phyloP scores from a whole-genome alignment of 2,888 invertebrate species.

The Acanthosepion esculentum region DNA sequence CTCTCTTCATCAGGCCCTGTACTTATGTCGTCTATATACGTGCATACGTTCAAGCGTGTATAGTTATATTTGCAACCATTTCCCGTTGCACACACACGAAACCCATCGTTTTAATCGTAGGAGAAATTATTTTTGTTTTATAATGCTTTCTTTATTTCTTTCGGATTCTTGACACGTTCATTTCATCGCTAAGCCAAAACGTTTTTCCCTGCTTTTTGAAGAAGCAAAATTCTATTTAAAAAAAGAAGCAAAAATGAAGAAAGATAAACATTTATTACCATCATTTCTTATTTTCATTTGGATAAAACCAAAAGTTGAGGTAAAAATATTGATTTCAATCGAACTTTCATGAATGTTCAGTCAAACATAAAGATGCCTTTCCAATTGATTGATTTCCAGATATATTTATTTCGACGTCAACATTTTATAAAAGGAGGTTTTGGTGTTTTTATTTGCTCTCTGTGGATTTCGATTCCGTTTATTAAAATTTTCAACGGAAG shows the following conservation, averaged over 20 bases:
- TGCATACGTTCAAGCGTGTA: background rate
- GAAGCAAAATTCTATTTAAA: background rate
- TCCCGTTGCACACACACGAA: no score
- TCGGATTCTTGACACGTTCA: background rate
- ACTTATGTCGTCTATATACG: background rate
- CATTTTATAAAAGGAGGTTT: background rate
- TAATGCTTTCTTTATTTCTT: background rate
- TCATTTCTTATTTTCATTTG: background rate
- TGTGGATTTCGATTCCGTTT: background rate
- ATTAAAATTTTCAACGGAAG: background rate
- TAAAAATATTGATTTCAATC: slow-evolving; percentile 33
- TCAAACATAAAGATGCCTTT: background rate
- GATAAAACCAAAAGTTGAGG: slow-evolving; percentile 4
- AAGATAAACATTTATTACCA: background rate
- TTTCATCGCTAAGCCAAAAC: slow-evolving; percentile 2
- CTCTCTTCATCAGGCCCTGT: background rate
- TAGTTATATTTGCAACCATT: background rate
- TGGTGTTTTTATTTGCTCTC: background rate
- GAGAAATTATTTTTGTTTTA: background rate
- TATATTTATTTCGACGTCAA: background rate
- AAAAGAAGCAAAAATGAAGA: background rate
- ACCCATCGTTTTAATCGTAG: background rate
- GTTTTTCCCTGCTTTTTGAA: background rate
- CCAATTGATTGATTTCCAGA: background rate
- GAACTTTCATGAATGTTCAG: background rate